A percentile compares a stretch with the other conserved stretches of the same genome.
These are phyloP conservation scores for Clarias gariepinus DNA, from an alignment of 2,113 vertebrate genomes.

Conservation along the genomic window DNA sequence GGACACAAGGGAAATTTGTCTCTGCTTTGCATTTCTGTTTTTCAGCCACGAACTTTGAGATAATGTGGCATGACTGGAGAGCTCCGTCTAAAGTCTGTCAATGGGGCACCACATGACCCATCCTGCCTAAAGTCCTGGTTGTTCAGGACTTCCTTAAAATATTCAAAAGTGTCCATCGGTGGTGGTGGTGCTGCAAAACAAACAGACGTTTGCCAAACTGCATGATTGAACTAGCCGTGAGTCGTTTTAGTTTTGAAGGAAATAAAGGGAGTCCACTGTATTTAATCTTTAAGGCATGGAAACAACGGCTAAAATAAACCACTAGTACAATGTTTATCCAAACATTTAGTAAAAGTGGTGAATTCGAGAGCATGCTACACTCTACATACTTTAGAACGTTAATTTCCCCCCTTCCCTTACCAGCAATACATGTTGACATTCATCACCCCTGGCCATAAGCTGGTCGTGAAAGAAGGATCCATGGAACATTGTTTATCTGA, in stretches of 20 bases:
- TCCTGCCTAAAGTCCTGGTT: background rate
- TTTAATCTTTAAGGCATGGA: background rate
- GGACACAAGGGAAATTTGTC: conserved; percentile 38
- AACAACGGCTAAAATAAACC: background rate
- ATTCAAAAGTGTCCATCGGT: background rate
- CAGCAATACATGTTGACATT: background rate
- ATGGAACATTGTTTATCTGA: background rate
- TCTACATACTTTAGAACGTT: background rate
- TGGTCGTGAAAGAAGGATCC: background rate
- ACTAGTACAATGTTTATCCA: background rate
- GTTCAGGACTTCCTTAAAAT: background rate
- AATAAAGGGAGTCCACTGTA: background rate
- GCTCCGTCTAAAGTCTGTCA: background rate
- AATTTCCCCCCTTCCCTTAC: background rate
- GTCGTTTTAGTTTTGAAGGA: background rate
- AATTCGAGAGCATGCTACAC: background rate
- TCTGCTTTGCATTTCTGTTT: conserved; percentile 63
- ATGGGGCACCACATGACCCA: background rate
- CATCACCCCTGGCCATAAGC: background rate
- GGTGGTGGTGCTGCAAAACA: background rate
- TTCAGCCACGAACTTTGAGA: conserved; percentile 52
- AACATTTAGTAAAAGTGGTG: background rate
- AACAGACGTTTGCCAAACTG: background rate
- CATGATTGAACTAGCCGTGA: background rate
- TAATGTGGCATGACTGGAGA: conserved; percentile 58